Evolutionary conservation across 1,140 invertebrate species (phyloP).

Genomic region (Heliconius hermathena): DNA sequence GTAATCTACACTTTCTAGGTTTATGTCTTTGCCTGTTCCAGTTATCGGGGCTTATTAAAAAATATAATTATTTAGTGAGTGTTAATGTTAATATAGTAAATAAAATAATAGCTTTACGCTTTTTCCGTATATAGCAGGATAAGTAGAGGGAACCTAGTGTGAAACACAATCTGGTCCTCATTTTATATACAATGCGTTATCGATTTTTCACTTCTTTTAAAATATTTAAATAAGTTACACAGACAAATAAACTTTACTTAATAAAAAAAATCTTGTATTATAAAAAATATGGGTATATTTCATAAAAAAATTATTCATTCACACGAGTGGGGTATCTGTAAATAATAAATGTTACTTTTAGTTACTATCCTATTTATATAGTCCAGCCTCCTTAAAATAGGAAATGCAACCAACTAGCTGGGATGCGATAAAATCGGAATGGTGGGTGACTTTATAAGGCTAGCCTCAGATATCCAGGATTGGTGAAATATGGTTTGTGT

Average conservation of each 20-base stretch:
- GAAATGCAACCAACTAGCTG: background rate
- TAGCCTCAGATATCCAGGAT: background rate
- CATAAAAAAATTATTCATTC: too few relatives aligned
- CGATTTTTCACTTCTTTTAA: too few relatives aligned
- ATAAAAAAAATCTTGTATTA: too few relatives aligned
- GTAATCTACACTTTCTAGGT: constrained; percentile 49
- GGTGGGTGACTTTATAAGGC: constrained; percentile 8
- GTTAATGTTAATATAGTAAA: background rate
- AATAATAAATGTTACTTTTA: background rate
- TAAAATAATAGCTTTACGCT: background rate
- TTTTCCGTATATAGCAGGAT: background rate
- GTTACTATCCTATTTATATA: background rate
- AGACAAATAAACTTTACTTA: too few relatives aligned
- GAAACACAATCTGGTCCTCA: too few relatives aligned
- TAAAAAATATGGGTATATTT: too few relatives aligned
- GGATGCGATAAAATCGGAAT: background rate
- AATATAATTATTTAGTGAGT: background rate
- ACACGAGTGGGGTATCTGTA: too few relatives aligned
- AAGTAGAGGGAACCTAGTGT: background rate
- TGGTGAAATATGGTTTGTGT: constrained; percentile 11
- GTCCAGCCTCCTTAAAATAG: background rate
- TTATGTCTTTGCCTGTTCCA: constrained; percentile 27
- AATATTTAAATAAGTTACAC: too few relatives aligned
- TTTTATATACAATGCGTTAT: too few relatives aligned
- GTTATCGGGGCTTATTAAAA: background rate